These are phyloP conservation scores for Helicolenus hilgendorfi DNA, from an alignment of 2,797 vertebrate genomes.

Conservation along the genomic window DNA sequence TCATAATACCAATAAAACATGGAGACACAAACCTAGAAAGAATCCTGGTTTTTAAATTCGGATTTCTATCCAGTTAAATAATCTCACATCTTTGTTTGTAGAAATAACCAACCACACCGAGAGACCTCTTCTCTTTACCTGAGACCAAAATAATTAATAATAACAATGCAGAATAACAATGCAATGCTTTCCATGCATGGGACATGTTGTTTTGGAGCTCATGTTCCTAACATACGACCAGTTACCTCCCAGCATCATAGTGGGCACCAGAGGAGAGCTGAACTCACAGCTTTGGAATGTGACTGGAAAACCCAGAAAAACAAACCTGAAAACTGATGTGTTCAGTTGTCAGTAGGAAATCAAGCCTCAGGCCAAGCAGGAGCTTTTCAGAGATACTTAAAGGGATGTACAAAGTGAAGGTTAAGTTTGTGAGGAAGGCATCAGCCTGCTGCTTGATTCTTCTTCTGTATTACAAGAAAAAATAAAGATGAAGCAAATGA, in stretches of 20 bases:
- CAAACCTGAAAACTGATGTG: conserved; percentile 77
- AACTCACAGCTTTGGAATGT: conserved; percentile 89
- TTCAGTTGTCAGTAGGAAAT: conserved; percentile 52
- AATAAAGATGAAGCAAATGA: background rate
- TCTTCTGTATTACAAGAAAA: background rate
- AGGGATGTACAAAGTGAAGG: background rate
- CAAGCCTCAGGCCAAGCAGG: background rate
- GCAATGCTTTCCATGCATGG: background rate
- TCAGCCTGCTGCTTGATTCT: background rate
- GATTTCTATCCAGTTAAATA: background rate
- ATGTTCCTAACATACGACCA: conserved; percentile 59
- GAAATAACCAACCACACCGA: background rate
- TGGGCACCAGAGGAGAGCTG: conserved; percentile 83
- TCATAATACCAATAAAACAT: background rate
- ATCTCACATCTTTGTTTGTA: background rate
- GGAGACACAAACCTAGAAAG: background rate
- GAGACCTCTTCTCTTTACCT: background rate
- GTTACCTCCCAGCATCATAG: conserved; percentile 79
- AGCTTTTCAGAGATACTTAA: background rate
- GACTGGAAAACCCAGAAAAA: conserved; percentile 81
- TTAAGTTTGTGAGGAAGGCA: background rate
- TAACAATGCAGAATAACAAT: background rate
- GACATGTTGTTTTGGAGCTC: conserved; percentile 63
- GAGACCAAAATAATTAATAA: background rate
- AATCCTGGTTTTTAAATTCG: background rate